These are phyloP conservation scores for Porites lutea DNA, from an alignment of 64 coral and sea anemone genomes.

Conservation along the genomic window DNA sequence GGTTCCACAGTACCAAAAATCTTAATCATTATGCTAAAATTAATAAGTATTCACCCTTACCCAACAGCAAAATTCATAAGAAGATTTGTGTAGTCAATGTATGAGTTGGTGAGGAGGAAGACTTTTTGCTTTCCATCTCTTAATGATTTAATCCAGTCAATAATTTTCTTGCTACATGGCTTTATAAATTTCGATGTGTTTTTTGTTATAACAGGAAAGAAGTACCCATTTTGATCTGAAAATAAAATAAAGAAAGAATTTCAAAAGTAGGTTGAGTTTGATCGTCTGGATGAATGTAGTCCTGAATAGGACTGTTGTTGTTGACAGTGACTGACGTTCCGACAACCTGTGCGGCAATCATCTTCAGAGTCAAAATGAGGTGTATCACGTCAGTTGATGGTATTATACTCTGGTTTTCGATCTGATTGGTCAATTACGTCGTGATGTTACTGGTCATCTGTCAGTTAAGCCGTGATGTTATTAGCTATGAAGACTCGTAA, in stretches of 20 bases:
- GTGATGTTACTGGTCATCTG: too few relatives aligned
- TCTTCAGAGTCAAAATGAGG: too few relatives aligned
- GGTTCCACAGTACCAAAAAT: not conserved
- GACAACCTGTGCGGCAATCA: too few relatives aligned
- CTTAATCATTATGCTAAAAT: not conserved
- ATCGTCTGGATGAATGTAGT: too few relatives aligned
- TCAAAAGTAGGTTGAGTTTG: not conserved
- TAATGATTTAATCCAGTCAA: conserved; percentile 80
- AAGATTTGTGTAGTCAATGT: conserved; percentile 88
- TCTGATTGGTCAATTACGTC: too few relatives aligned
- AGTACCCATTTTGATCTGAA: conserved; percentile 82
- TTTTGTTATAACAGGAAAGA: conserved; percentile 60
- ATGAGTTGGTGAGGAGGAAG: conserved; percentile 94
- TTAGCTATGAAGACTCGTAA: too few relatives aligned
- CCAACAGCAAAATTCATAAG: conserved; percentile 90
- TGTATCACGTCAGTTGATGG: too few relatives aligned
- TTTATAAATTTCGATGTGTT: conserved; percentile 81
- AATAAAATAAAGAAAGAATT: not conserved
- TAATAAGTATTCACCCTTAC: conserved; percentile 26
- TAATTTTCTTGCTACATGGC: conserved; percentile 71
- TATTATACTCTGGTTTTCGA: too few relatives aligned
- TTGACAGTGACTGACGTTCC: too few relatives aligned
- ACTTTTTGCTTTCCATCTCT: conserved; percentile 57
- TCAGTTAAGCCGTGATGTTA: too few relatives aligned
- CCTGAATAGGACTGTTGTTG: too few relatives aligned